Evolutionary conservation across 2,888 invertebrate species (phyloP).

Genomic region (Ferdinandea cuprea): DNA sequence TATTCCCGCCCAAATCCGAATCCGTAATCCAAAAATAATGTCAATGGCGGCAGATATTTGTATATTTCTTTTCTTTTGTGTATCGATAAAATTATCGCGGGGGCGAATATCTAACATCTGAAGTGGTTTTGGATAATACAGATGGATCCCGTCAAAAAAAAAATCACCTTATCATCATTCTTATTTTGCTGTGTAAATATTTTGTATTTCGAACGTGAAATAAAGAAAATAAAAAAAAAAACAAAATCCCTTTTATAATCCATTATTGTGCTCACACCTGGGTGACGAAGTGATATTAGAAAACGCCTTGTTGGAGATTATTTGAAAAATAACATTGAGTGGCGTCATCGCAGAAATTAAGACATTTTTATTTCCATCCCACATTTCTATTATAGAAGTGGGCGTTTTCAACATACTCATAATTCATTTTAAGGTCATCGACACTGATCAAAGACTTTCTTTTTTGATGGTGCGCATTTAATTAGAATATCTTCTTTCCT

Average conservation of each 20-base stretch:
- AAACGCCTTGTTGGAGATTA: neutral
- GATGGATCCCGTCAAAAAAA: neutral
- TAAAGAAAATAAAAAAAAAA: conserved; percentile 16
- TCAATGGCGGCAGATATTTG: conserved; percentile 14
- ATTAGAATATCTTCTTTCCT: conserved; percentile 26
- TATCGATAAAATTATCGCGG: conserved; percentile 25
- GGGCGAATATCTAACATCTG: neutral
- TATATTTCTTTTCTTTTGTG: conserved; percentile 4
- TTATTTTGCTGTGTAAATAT: conserved; percentile 42
- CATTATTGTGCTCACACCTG: conserved; percentile 49
- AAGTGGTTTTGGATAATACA: neutral
- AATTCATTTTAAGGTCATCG: conserved; percentile 40
- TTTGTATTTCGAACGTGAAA: conserved; percentile 44
- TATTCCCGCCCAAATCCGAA: conserved; percentile 28
- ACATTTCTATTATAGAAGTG: too few species aligned
- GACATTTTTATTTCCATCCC: too few species aligned
- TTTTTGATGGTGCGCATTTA: conserved; percentile 32
- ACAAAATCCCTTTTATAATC: conserved; percentile 23
- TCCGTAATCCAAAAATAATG: conserved; percentile 31
- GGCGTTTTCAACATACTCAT: conserved; percentile 32
- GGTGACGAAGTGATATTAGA: conserved; percentile 7
- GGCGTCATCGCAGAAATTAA: too few species aligned
- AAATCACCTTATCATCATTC: conserved; percentile 15
- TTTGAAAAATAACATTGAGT: neutral
- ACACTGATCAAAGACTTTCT: conserved; percentile 23